Base-by-base conservation (phyloP, 2,113 vertebrate genomes). In the Merops nubicus region DNA sequence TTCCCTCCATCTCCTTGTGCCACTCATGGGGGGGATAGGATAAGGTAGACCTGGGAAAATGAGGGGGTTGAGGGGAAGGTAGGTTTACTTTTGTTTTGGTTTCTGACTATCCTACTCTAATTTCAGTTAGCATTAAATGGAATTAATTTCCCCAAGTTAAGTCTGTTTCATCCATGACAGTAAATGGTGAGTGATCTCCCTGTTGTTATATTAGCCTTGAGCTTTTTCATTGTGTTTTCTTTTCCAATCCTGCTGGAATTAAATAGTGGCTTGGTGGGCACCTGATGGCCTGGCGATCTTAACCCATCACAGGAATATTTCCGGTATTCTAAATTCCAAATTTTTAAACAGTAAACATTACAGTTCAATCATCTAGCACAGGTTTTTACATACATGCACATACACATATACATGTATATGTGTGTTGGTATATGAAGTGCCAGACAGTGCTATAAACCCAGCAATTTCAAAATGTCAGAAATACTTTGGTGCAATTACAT, bases 21-120 rank as follows among this genome's bases (percentile, higher is more conserved):
- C 0, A 1, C 14, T 26, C 1, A 0, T 15, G 13, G 11, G 3
- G 3, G 7, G 0, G 3, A 19, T 5, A 50, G 7, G 7, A 60
- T 9, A 25, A 60, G 17, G 29, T 26, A 63, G 31, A 63, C 6
- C 7, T 11, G 26, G 12, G 36, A 73, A 45, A 22, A 40, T 38
- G 11, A 1, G 8, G 33, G 4, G 5, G 26, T 8, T 43, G 17
- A 1, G 15, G 12, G 13, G 8, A 84, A 70, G 9, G 2, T 33
- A 6, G 10, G 2, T 34, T 69, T 64, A 34, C 4, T 38, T 57
- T 60, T 50, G 8, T 0, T 26, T 57, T 81, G 36, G 4, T 57
- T 77, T 63, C 15, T 75, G 5, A 22, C 10, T 38, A 22, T 53
- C 2, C 3, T 48, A 31, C 7, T 63, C 16, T 54, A 4, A 23